Conservation (phyloP, 2,113 vertebrate species). For the Bathybates hornii region DNA sequence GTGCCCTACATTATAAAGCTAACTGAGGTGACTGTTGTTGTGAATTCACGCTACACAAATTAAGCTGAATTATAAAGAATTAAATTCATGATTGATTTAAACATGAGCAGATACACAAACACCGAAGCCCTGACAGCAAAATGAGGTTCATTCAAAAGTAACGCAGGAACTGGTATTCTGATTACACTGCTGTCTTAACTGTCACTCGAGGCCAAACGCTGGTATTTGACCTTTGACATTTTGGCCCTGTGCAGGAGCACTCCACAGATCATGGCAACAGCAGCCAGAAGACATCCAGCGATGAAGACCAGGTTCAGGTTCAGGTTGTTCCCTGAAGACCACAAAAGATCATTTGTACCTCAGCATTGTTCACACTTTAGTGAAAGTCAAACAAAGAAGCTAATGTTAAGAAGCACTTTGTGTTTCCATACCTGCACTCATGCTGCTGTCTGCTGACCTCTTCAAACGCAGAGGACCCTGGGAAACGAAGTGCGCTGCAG, state of each 20-base stretch:
- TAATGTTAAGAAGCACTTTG: neutral
- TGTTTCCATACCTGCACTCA: constrained; percentile 8
- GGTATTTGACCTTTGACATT: neutral
- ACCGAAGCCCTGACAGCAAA: neutral
- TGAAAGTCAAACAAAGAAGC: neutral
- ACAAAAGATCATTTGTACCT: neutral
- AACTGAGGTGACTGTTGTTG: neutral
- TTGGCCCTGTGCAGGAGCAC: neutral
- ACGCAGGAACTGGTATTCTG: neutral
- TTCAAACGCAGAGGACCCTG: constrained; percentile 67
- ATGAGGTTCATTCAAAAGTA: neutral
- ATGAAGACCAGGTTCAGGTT: constrained; percentile 25
- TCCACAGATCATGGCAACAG: neutral
- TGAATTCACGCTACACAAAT: neutral
- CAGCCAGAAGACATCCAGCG: constrained; percentile 50
- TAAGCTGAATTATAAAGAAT: neutral
- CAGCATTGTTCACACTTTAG: neutral
- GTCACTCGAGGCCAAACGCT: neutral
- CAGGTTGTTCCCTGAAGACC: constrained; percentile 36
- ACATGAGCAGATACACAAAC: neutral
- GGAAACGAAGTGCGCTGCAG: constrained; percentile 59
- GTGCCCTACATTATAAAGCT: neutral
- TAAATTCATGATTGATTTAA: neutral
- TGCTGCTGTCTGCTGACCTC: neutral
- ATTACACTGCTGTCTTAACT: neutral